These are phyloP conservation scores for Gisinianus flammeolus DNA, from an alignment of 2,888 invertebrate genomes.

Conservation along the genomic window DNA sequence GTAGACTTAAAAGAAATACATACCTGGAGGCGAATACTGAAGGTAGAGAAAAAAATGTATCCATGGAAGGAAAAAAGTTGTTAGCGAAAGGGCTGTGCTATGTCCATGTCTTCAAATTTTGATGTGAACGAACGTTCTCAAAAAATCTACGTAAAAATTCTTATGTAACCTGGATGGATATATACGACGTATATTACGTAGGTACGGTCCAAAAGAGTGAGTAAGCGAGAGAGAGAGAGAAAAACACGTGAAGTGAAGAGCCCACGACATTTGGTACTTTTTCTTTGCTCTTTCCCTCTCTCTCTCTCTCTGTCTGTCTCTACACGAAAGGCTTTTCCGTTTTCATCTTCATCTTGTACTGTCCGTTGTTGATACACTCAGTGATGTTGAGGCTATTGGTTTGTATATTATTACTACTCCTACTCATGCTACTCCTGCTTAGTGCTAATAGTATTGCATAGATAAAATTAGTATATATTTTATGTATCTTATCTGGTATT, in stretches of 20 bases:
- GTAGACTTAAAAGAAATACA: slow-evolving; percentile 29
- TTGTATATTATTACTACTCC: too few species aligned
- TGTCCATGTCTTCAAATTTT: slow-evolving; percentile 19
- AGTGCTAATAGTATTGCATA: too few species aligned
- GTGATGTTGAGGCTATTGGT: too few species aligned
- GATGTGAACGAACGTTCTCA: slow-evolving; percentile 29
- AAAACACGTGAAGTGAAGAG: too few species aligned
- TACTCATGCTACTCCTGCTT: too few species aligned
- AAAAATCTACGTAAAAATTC: slow-evolving; percentile 5
- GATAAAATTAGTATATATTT: too few species aligned
- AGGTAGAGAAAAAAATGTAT: slow-evolving; percentile 23
- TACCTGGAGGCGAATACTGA: slow-evolving; percentile 16
- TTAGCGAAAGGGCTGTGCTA: slow-evolving; percentile 27
- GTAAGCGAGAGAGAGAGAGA: too few species aligned
- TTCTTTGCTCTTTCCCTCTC: not conserved
- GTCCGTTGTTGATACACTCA: too few species aligned
- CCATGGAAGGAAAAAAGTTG: slow-evolving; percentile 22
- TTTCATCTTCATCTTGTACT: not conserved
- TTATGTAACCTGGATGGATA: not conserved
- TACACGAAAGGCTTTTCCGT: not conserved
- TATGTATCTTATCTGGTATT: too few species aligned
- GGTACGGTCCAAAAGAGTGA: too few species aligned
- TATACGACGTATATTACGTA: not conserved
- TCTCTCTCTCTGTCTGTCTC: not conserved
- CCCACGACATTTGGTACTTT: too few species aligned